phyloP scores from a whole-genome alignment of 2,113 vertebrate genomes.

The Scatophagus argus region DNA sequence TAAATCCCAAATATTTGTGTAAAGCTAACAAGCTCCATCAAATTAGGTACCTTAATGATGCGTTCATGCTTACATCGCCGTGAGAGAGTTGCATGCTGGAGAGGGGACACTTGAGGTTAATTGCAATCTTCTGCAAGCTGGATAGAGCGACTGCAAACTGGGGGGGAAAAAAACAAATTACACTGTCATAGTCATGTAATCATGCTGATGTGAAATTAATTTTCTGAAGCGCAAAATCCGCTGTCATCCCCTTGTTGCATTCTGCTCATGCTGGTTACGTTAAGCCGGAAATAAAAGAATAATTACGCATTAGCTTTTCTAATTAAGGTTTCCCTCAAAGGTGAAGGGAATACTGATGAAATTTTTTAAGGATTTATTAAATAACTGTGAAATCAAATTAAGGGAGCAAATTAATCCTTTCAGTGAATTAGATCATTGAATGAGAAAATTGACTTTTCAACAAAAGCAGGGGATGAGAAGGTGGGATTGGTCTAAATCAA shows the following conservation, averaged over 20 bases:
- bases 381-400: conserved; percentile 71
- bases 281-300: conserved; percentile 64
- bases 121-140: conserved; percentile 22
- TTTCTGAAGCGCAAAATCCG: conserved; percentile 29
- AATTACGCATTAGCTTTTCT: conserved; percentile 53
- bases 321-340: conserved; percentile 65
- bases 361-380: conserved; percentile 60
- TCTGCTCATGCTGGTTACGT: conserved; percentile 12
- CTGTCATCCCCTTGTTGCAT: conserved; percentile 43
- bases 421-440: conserved; percentile 58
- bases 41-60: conserved; percentile 1
- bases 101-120: conserved; percentile 53
- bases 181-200: conserved; percentile 47
- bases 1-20: conserved; percentile 4
- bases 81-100: conserved; percentile 19
- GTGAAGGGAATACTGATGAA: conserved; percentile 57
- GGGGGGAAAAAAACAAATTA: conserved; percentile 8
- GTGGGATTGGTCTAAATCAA: neutral
- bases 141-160: conserved; percentile 25
- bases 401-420: conserved; percentile 59
- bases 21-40: neutral
- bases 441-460: conserved; percentile 63
- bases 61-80: conserved; percentile 22
- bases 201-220: conserved; percentile 44
- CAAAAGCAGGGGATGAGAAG: conserved; percentile 24